Evolutionary conservation across 2,888 invertebrate species (phyloP), one percentile per base, ranked within the genome.

Genomic region (Pharmacophagus antenor): DNA sequence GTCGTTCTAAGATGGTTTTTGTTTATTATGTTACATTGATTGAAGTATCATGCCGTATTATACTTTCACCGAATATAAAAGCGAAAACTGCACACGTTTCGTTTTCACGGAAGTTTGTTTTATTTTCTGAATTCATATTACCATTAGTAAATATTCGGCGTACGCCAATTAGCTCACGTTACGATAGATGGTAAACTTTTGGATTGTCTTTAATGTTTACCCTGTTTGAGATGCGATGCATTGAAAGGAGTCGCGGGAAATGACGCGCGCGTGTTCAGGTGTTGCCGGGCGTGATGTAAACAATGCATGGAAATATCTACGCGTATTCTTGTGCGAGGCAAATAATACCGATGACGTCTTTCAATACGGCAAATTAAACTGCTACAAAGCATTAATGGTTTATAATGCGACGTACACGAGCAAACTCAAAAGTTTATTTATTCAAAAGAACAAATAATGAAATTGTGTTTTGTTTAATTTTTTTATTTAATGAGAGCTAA

Each of bases 241-340:
- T 61, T 61, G 61, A 46, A 55, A 56, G 25, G 17, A 56, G 50
- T 60, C 56, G 56, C 56, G 51, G 61, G 61, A 61, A 61, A 52
- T 61, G 61, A 61, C 61, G 61, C 37, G 47, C 23, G 52, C 55
- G 48, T 44, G 23, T 51, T 51, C 50, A 56, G 60, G 51, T 61
- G 51, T 51, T 51, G 27, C 58, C 54, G 48, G 50, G 46, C 52
- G 61, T 25, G 48, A 53, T 18, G 56, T 56, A 61, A 61, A 61
- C 61, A 60, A 60, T 56, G 60, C 56, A 51, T 60, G 60, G 49
- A 60, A 60, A 60, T 49, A 55, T 50, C 49, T 50, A 56, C 55
- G 18, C 50, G 50, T 60, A 55, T 27, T 54, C 49, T 42, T 55
- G 54, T 37, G 20, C 50, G 21, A 31, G 50, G 49, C 31, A 55